Base-by-base conservation (phyloP, 2,888 invertebrate genomes). In the Torymus tubicola region DNA sequence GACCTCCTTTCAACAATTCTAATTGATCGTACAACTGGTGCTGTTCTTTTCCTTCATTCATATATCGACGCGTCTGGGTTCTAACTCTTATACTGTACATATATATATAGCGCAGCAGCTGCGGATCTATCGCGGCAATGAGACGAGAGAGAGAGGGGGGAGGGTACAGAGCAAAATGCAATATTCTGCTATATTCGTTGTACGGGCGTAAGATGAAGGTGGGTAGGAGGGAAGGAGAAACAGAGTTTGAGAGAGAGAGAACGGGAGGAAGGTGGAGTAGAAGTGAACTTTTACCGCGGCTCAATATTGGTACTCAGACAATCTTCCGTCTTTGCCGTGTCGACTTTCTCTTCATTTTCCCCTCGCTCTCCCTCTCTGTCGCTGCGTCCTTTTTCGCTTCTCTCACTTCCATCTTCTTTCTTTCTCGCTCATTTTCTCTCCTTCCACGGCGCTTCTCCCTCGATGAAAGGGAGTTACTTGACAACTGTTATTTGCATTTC, bases 401-500 rank as follows among this genome's bases (percentile, higher is more conserved):
- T 57, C 13, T 55, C n/a, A 3, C 50, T 69, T 55, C 53, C 12
- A 42, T 31, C 74, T 65, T 64, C 72, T 68, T 78, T 79, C 63
- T 82, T 74, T 68, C 72, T 67, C 58, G 50, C 58, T 63, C 65
- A 71, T 81, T 78, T 78, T 80, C 71, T 65, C 60, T 78, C 67
- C 68, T 68, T 60, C 81, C 75, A 67, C 42, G 60, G 80, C 82
- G 68, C 80, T 83, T 76, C 81, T 83, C 80, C 78, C 85, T 82
- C 85, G 70, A 82, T 81, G 78, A 75, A 84, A 84, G 85, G 83
- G 86, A 86, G 84, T 86, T 87, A 88, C 86, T 87, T 85, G 87
- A 87, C 88, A 87, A 88, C 87, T 86, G 86, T 87, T 88, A 88
- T 88, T 88, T 88, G 87, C 88, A 88, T 88, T 88, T 87, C 87